Conservation (phyloP, 2,113 vertebrate genomes). For the Ptyas mucosa region DNA sequence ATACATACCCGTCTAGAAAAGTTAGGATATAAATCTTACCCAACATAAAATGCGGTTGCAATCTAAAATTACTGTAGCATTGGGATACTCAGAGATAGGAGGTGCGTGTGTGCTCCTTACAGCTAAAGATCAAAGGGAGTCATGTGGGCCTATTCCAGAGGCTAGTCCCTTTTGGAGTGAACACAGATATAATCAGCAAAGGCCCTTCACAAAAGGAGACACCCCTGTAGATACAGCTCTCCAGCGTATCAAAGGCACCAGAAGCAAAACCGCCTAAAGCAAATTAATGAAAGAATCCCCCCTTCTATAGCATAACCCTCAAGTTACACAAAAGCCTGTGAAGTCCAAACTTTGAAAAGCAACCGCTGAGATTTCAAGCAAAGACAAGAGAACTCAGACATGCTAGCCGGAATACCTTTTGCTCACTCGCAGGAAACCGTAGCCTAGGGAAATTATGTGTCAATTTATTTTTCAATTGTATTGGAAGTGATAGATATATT, state of each 20-base stretch:
- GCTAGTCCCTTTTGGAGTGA: neutral
- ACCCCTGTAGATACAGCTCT: neutral
- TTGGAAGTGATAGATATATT: conserved; percentile 61
- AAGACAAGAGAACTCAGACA: neutral
- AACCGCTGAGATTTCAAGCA: neutral
- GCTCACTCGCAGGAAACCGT: neutral
- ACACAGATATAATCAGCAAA: conserved; percentile 10
- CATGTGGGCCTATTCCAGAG: conserved; percentile 9
- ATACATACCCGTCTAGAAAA: neutral
- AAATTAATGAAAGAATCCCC: conserved; percentile 4
- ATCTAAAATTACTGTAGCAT: neutral
- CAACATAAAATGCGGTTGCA: neutral
- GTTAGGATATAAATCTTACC: neutral
- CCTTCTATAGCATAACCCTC: neutral
- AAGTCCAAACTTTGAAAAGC: neutral
- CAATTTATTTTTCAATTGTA: conserved; percentile 58
- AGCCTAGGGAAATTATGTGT: conserved; percentile 45
- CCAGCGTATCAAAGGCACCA: neutral
- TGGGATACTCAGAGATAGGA: neutral
- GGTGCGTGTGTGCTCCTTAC: neutral
- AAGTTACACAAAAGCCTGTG: conserved; percentile 4
- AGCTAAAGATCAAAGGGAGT: neutral
- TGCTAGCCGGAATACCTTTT: neutral
- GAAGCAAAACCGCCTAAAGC: conserved; percentile 13
- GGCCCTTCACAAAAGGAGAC: neutral